A percentile compares a stretch with the other conserved stretches of the same genome.
phyloP scores from a whole-genome alignment of 35 echinoderm and acorn worm species.

The Apostichopus parvimensis region DNA sequence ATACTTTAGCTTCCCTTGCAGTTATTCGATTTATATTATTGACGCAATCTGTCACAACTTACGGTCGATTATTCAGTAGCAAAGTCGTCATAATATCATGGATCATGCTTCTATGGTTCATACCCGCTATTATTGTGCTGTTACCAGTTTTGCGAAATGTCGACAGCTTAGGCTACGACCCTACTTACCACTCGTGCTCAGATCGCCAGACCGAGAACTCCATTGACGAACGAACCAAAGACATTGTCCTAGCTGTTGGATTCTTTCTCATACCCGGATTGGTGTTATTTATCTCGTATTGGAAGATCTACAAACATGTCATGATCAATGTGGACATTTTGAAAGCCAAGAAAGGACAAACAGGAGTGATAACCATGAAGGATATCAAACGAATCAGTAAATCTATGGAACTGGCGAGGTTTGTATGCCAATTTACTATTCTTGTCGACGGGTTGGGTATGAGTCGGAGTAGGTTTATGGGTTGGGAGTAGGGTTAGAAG shows the following conservation, averaged over 20 bases:
- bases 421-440: neutral
- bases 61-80: conserved; percentile 54
- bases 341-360: conserved; percentile 43
- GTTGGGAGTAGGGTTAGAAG: no score
- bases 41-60: conserved; percentile 56
- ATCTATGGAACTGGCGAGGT: conserved; percentile 28
- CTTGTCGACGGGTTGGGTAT: no score
- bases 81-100: conserved; percentile 45
- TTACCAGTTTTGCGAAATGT: conserved; percentile 56
- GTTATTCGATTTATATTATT: conserved; percentile 69
- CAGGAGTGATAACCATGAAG: conserved; percentile 40
- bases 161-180: conserved; percentile 74
- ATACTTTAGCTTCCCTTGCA: conserved; percentile 75
- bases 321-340: conserved; percentile 38
- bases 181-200: conserved; percentile 65
- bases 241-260: conserved; percentile 56
- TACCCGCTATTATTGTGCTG: conserved; percentile 59
- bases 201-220: conserved; percentile 1
- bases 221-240: conserved; percentile 31
- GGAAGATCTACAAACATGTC: conserved; percentile 68
- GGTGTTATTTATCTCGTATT: conserved; percentile 64
- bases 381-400: conserved; percentile 31
- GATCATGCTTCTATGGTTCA: conserved; percentile 64
- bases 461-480: no score
- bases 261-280: conserved; percentile 61